phyloP scores from a whole-genome alignment of 2,797 vertebrate genomes.

The Gymnodraco acuticeps region DNA sequence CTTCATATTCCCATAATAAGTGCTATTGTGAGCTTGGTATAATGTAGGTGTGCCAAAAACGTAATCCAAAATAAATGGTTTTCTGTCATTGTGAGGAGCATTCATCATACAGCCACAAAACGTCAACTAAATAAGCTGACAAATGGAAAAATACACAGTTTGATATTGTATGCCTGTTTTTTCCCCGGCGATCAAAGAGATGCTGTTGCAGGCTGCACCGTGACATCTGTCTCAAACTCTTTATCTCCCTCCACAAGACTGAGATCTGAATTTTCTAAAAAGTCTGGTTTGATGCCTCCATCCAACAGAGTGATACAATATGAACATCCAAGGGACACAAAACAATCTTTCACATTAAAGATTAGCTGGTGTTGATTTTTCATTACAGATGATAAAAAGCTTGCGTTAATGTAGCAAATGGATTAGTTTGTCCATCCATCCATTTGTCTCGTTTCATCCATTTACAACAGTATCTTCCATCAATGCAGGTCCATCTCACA shows the following conservation, averaged over 20 bases:
- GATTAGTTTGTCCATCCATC: constrained; percentile 66
- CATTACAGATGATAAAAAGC: constrained; percentile 75
- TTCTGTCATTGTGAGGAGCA: constrained; percentile 1
- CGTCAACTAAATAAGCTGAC: constrained; percentile 30
- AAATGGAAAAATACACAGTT: constrained; percentile 14
- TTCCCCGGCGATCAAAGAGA: constrained; percentile 28
- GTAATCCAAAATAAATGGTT: constrained; percentile 23
- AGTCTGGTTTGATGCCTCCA: constrained; percentile 23
- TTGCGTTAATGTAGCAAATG: constrained; percentile 60
- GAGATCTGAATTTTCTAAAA: constrained; percentile 7
- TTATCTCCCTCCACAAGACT: not conserved
- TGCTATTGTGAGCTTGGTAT: not conserved
- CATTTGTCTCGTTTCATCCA: constrained; percentile 76
- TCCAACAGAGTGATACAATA: constrained; percentile 28
- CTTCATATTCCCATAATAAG: constrained; percentile 31
- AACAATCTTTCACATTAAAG: constrained; percentile 50
- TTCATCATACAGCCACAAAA: constrained; percentile 19
- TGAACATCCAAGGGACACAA: constrained; percentile 34
- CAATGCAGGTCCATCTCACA: constrained; percentile 63
- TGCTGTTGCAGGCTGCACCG: constrained; percentile 1
- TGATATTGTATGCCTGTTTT: constrained; percentile 25
- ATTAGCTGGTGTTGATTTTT: constrained; percentile 75
- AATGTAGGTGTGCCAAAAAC: constrained; percentile 14
- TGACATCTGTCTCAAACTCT: constrained; percentile 18
- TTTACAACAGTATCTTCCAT: constrained; percentile 71